These are phyloP conservation scores for Acanthococcus lagerstroemiae DNA, from an alignment of 2,888 invertebrate genomes.

Conservation along the genomic window DNA sequence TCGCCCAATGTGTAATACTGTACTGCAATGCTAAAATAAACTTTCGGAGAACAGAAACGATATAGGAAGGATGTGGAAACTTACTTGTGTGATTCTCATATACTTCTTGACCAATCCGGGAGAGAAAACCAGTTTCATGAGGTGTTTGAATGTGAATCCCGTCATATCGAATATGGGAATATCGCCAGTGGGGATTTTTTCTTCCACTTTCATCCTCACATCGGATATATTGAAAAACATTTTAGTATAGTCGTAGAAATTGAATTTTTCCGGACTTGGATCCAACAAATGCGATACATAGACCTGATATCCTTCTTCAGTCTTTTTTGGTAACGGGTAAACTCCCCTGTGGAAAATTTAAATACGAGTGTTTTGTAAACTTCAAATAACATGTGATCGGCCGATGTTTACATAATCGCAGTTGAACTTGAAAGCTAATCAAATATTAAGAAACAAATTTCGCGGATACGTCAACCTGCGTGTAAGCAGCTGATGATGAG, in stretches of 20 bases:
- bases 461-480: no score
- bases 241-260: slow-evolving; percentile 56
- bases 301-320: slow-evolving; percentile 56
- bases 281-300: slow-evolving; percentile 56
- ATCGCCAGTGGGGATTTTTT: slow-evolving; percentile 54
- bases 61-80: no score
- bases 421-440: no score
- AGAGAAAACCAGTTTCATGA: slow-evolving; percentile 53
- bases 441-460: no score
- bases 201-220: slow-evolving; percentile 50
- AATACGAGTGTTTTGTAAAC: no score
- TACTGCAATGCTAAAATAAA: no score
- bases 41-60: no score
- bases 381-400: no score
- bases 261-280: slow-evolving; percentile 53
- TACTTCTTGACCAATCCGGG: slow-evolving; percentile 51
- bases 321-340: slow-evolving; percentile 55
- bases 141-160: slow-evolving; percentile 53
- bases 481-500: no score
- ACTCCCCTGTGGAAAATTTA: slow-evolving; percentile 52
- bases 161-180: slow-evolving; percentile 61
- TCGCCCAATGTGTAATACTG: no score
- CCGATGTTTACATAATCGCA: no score
- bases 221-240: slow-evolving; percentile 65
- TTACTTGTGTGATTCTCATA: slow-evolving; percentile 59